Percentiles rank a stretch among this genome's conserved stretches.
Conservation (phyloP, 2,888 invertebrate species). For the Drosophila differens region DNA sequence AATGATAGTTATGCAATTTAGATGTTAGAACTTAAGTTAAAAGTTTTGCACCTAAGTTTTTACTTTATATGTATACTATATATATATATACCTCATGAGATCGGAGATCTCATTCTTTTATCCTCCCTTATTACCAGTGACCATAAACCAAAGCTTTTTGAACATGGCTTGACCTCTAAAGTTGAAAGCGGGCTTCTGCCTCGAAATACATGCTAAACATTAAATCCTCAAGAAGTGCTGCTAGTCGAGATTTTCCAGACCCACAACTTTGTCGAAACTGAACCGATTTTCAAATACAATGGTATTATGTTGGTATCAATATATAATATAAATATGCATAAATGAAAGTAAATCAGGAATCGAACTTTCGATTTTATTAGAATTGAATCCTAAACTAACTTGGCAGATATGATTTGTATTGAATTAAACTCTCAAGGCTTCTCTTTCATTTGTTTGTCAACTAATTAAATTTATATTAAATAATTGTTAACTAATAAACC, state of each 20-base stretch:
- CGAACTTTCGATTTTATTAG: not conserved
- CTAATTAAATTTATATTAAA: not conserved
- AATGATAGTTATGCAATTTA: not conserved
- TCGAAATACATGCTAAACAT: not conserved
- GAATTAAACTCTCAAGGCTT: not conserved
- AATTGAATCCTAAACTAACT: not conserved
- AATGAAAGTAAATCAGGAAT: not conserved
- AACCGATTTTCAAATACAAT: not conserved
- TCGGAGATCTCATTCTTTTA: too few species aligned
- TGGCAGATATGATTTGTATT: not conserved
- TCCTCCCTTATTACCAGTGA: not conserved
- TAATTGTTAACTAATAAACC: too few species aligned
- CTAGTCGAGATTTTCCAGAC: not conserved
- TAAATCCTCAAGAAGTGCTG: not conserved
- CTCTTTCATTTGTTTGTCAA: not conserved
- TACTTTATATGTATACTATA: not conserved
- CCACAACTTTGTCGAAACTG: not conserved
- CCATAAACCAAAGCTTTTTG: not conserved
- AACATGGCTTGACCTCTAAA: not conserved
- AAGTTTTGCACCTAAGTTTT: not conserved
- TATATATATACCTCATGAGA: too few species aligned
- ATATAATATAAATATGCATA: too few species aligned
- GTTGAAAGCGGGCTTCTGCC: rapidly evolving
- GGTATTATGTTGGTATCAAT: not conserved
- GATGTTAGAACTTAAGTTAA: not conserved